phyloP scores from a whole-genome alignment of 2,888 invertebrate species.

The Augochlorella aurata region DNA sequence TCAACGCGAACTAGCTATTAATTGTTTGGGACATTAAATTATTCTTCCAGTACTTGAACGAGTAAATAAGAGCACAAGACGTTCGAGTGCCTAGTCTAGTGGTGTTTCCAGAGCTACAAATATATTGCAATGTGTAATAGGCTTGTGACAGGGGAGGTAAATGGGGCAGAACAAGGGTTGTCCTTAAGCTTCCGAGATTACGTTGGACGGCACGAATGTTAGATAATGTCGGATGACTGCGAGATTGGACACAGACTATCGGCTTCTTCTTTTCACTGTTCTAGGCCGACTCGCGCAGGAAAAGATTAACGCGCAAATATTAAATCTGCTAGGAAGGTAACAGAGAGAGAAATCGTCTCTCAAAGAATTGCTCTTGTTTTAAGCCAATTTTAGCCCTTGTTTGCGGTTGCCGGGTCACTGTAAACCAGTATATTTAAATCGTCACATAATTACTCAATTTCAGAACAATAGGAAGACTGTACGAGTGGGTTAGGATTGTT shows the following conservation, averaged over 20 bases:
- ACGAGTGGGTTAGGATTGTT: too few species aligned
- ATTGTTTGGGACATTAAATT: not conserved
- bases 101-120: not conserved
- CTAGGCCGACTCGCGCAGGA: not conserved
- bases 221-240: slow-evolving; percentile 1
- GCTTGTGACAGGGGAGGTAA: not conserved
- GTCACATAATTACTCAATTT: too few species aligned
- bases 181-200: not conserved
- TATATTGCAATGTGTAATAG: not conserved
- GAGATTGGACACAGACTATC: not conserved
- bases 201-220: not conserved
- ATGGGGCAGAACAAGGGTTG: not conserved
- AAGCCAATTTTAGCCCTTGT: too few species aligned
- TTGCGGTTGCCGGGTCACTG: too few species aligned
- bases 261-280: not conserved
- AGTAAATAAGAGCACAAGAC: not conserved
- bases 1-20: not conserved
- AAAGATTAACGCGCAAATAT: not conserved
- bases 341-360: too few species aligned
- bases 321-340: not conserved
- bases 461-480: too few species aligned
- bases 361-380: too few species aligned
- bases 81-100: not conserved
- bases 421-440: too few species aligned
- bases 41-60: not conserved